These are phyloP conservation scores for Genyomyrus donnyi DNA, from an alignment of 2,113 vertebrate genomes.

Conservation along the genomic window DNA sequence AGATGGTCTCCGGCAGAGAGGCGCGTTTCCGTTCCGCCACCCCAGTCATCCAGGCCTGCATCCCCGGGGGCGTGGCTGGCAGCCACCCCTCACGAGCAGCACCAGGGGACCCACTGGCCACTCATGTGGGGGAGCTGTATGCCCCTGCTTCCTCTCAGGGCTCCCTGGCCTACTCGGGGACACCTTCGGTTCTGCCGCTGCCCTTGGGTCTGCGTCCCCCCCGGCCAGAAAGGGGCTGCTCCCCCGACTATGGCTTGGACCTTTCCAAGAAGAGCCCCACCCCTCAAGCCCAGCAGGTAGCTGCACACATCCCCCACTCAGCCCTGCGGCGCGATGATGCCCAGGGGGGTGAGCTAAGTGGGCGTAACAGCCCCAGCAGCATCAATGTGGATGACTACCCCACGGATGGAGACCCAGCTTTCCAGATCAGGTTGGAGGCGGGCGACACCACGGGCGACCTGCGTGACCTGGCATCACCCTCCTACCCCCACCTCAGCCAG, in stretches of 20 bases:
- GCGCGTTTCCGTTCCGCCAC: slow-evolving; percentile 74
- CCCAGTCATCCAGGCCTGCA: slow-evolving; percentile 89
- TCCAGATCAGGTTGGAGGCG: slow-evolving; percentile 38
- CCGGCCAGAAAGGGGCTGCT: slow-evolving; percentile 75
- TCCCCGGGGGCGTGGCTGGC: slow-evolving; percentile 57
- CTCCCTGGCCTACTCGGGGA: slow-evolving; percentile 61
- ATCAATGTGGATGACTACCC: slow-evolving; percentile 58
- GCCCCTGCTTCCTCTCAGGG: slow-evolving; percentile 70
- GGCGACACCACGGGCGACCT: slow-evolving; percentile 40
- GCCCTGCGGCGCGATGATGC: slow-evolving; percentile 55
- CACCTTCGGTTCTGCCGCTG: slow-evolving; percentile 55
- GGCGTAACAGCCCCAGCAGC: slow-evolving; percentile 59
- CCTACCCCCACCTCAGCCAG: slow-evolving; percentile 58
- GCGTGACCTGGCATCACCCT: slow-evolving; percentile 45
- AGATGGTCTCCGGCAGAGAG: slow-evolving; percentile 55
- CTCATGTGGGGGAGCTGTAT: slow-evolving; percentile 82
- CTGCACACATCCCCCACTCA: slow-evolving; percentile 56
- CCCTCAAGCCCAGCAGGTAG: slow-evolving; percentile 56
- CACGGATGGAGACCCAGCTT: slow-evolving; percentile 57
- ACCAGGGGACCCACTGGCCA: slow-evolving; percentile 64
- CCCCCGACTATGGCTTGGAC: slow-evolving; percentile 87
- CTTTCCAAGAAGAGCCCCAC: slow-evolving; percentile 91
- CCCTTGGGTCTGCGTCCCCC: slow-evolving; percentile 50
- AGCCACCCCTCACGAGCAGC: slow-evolving; percentile 41
- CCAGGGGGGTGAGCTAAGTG: slow-evolving; percentile 20